Percentiles rank a stretch among this genome's conserved stretches.
These are phyloP conservation scores for Lepidurus couesii DNA, from an alignment of 1,140 invertebrate genomes.

Conservation along the genomic window DNA sequence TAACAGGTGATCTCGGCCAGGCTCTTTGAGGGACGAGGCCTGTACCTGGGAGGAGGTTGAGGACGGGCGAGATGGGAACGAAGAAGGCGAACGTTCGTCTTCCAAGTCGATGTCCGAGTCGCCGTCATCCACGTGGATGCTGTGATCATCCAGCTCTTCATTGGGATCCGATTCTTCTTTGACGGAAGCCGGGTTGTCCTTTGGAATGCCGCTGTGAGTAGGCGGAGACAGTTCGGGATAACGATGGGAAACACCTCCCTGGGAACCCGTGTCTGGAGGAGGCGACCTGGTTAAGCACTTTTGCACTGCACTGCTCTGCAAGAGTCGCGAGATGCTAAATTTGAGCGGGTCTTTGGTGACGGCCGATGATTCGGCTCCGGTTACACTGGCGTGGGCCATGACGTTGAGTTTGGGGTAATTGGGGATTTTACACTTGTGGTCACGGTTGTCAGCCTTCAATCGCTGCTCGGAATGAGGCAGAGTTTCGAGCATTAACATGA, in stretches of 20 bases:
- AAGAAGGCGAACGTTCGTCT: constrained; percentile 40
- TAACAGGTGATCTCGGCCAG: constrained; percentile 32
- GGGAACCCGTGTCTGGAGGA: neutral
- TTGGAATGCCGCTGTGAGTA: neutral
- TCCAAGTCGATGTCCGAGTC: constrained; percentile 34
- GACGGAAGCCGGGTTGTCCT: constrained; percentile 35
- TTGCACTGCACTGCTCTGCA: constrained; percentile 40
- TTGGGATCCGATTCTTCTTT: constrained; percentile 40
- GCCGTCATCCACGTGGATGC: constrained; percentile 43
- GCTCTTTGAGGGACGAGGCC: constrained; percentile 27
- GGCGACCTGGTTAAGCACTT: neutral
- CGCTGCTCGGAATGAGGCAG: neutral
- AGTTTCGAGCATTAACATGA: neutral
- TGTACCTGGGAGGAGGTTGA: constrained; percentile 39
- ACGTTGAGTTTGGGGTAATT: neutral
- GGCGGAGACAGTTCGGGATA: neutral
- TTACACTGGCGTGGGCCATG: constrained; percentile 35
- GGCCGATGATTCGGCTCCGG: constrained; percentile 25
- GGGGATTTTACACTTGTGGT: neutral
- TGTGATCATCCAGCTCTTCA: constrained; percentile 43
- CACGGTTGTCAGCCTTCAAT: neutral
- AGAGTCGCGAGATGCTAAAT: constrained; percentile 52
- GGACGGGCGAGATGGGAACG: constrained; percentile 42
- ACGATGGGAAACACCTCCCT: no score
- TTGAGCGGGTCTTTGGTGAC: constrained; percentile 43